These are phyloP conservation scores for Stercorarius parasiticus DNA, from an alignment of 2,113 vertebrate species.

Conservation along the genomic window DNA sequence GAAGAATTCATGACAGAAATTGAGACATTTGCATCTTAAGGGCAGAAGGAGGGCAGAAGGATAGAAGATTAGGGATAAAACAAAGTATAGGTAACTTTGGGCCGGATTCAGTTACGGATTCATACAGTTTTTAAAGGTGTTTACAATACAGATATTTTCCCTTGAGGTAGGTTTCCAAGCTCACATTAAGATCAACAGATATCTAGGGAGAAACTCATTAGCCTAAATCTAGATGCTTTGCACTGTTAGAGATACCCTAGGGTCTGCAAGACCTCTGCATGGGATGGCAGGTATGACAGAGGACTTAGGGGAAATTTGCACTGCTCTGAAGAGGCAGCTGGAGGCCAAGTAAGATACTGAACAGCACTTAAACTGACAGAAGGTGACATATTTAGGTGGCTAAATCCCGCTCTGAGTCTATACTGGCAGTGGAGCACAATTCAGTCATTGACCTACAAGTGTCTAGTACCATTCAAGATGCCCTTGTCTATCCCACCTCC, in stretches of 20 bases:
- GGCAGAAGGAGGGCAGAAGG: not conserved
- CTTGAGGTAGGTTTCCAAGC: not conserved
- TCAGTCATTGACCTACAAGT: not conserved
- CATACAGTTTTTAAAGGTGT: not conserved
- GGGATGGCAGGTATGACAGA: not conserved
- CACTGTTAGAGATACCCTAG: not conserved
- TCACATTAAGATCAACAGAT: not conserved
- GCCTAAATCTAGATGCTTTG: not conserved
- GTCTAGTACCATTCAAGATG: not conserved
- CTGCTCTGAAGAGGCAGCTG: not conserved
- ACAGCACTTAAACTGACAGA: not conserved
- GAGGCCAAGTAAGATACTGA: not conserved
- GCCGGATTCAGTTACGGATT: not conserved
- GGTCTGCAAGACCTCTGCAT: not conserved
- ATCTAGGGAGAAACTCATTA: not conserved
- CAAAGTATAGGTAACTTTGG: not conserved
- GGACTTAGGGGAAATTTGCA: not conserved
- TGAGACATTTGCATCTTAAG: not conserved
- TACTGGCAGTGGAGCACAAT: not conserved
- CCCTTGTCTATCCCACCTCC: not conserved
- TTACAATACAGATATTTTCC: not conserved
- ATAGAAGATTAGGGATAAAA: not conserved
- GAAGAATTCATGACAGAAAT: not conserved
- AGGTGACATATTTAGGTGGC: not conserved
- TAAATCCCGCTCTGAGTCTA: not conserved